phyloP scores from a whole-genome alignment of 2,113 vertebrate species.

The Ahaetulla prasina region DNA sequence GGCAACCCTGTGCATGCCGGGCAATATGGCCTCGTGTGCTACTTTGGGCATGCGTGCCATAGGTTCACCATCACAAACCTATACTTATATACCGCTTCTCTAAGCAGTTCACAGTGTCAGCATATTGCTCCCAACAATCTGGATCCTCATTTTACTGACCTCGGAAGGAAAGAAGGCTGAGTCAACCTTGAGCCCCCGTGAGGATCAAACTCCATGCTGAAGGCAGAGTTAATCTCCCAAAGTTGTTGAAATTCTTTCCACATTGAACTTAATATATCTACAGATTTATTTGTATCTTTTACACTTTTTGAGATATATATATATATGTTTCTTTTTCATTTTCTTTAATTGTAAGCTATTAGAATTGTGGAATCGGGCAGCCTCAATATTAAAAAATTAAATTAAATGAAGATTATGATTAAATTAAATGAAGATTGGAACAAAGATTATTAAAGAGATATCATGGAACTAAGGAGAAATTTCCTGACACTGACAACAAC shows the following conservation, averaged over 20 bases:
- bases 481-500: neutral
- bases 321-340: neutral
- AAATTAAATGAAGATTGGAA: neutral
- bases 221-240: neutral
- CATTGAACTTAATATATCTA: neutral
- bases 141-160: neutral
- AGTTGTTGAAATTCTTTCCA: neutral
- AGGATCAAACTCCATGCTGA: too few species aligned
- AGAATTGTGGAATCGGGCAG: neutral
- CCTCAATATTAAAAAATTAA: neutral
- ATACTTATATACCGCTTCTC: neutral
- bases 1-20: too few species aligned
- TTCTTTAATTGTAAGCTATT: neutral
- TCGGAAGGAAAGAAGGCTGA: neutral
- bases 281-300: neutral
- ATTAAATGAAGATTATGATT: neutral
- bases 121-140: neutral
- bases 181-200: neutral
- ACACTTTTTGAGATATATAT: neutral
- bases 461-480: neutral
- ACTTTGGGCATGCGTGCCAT: too few species aligned
- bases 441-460: neutral
- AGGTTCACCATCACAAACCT: too few species aligned
- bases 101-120: neutral
- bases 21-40: too few species aligned